Percentiles rank a stretch among this genome's conserved stretches.
These are phyloP conservation scores for Alcedo quadribrachys DNA, from an alignment of 2,797 vertebrate genomes.

Conservation along the genomic window DNA sequence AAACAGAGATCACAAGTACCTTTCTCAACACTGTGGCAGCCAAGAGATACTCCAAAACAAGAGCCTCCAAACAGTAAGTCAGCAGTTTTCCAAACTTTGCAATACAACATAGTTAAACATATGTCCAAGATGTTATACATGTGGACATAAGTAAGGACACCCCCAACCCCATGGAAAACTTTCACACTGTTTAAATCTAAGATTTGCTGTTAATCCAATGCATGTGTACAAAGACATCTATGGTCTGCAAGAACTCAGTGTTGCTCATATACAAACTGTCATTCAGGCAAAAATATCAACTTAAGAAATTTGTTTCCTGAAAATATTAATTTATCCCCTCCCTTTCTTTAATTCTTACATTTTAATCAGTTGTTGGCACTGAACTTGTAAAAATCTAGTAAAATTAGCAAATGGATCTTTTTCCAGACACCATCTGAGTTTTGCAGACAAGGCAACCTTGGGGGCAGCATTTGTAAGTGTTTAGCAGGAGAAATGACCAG, in stretches of 20 bases:
- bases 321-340: conserved; percentile 50
- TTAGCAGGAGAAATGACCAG: not conserved
- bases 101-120: not conserved
- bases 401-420: not conserved
- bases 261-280: not conserved
- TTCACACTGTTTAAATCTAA: not conserved
- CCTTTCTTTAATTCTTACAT: conserved; percentile 10
- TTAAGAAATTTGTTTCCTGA: conserved; percentile 48
- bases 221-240: not conserved
- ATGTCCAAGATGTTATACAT: not conserved
- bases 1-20: not conserved
- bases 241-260: not conserved
- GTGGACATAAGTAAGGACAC: not conserved
- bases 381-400: conserved; percentile 10
- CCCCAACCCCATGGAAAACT: not conserved
- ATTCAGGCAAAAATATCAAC: conserved; percentile 25
- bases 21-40: not conserved
- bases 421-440: not conserved
- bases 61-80: not conserved
- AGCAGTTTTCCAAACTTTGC: not conserved
- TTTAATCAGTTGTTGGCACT: not conserved
- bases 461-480: not conserved
- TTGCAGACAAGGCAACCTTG: not conserved
- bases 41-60: not conserved
- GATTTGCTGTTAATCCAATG: conserved; percentile 8